A percentile compares a stretch with the other conserved stretches of the same genome.
Evolutionary conservation across 2,888 invertebrate genomes (phyloP).

Genomic region (Pristionchus exspectatus): DNA sequence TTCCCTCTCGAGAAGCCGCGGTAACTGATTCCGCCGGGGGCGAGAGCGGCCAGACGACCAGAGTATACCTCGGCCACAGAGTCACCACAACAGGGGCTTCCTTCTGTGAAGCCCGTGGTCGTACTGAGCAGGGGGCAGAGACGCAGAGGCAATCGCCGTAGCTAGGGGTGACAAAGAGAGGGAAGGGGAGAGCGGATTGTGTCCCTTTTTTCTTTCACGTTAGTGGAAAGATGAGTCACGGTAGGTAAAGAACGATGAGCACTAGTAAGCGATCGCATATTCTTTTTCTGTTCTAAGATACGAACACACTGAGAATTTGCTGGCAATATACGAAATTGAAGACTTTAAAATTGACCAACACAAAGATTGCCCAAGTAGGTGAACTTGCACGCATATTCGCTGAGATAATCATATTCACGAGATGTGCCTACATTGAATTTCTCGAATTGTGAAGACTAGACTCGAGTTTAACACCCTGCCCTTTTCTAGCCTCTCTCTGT

Average conservation of each 20-base stretch:
- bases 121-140: neutral
- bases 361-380: too few species aligned
- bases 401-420: too few species aligned
- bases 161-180: constrained; percentile 14
- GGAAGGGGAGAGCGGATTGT: neutral
- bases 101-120: neutral
- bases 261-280: neutral
- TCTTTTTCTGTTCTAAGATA: too few species aligned
- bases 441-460: too few species aligned
- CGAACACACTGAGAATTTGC: too few species aligned
- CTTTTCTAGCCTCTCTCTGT: too few species aligned
- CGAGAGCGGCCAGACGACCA: constrained; percentile 27
- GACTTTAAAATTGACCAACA: too few species aligned
- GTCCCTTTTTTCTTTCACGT: neutral
- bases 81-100: constrained; percentile 26
- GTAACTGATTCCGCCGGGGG: constrained; percentile 2
- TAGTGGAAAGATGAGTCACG: neutral
- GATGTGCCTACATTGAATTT: too few species aligned
- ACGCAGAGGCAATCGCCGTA: constrained; percentile 18
- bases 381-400: too few species aligned
- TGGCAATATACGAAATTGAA: too few species aligned
- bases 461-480: too few species aligned
- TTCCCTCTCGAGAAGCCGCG: neutral
- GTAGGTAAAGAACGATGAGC: neutral
- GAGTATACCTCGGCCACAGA: neutral